Base-by-base conservation (phyloP, 2,888 invertebrate species). In the Cerastoderma edule region DNA sequence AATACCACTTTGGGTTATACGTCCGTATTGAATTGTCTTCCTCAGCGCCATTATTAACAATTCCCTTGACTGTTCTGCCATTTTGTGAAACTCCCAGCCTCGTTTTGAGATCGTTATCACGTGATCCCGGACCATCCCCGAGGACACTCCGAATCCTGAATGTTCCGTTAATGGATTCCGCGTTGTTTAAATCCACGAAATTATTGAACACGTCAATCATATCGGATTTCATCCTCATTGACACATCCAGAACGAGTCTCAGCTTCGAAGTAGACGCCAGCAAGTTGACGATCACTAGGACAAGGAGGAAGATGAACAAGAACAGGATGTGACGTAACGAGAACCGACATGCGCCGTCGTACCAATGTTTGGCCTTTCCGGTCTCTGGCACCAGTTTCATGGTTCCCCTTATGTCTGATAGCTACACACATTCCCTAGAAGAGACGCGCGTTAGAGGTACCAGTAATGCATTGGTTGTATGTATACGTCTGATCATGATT, bases 201-300 rank as follows among this genome's bases (percentile, higher is more conserved):
- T n/a, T 28, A 19, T 54, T 56, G 16, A 67, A 35, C 16, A 44
- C 54, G 4, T 39, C 33, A 27, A 67, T 19, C 33, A 67, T 27
- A 44, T 54, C n/a, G 8, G 67, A 54, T 39, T 67, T 67, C 67
- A 67, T 56, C 39, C 32, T 67, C 54, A 54, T 54, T 13, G 67
- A 54, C 16, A 67, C 67, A 39, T 67, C 44, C 1, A 54, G 54
- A 8, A 54, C 54, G 1, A 67, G 19, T 13, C 24, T 39, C 13
- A 67, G 32, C 16, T 39, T 53, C 24, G 67, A 67, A 39, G 54
- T 54, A 16, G 54, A 54, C 1, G 39, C 54, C 16, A 67, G 28
- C 1, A 67, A 33, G 28, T 54, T 54, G 5, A 39, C 35, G n/a
- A 54, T 28, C 8, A 67, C 67, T 4, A 67, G 54, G 19, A 67